Evolutionary conservation across 2,888 invertebrate species (phyloP).

Genomic region (Heliconius charithonia): DNA sequence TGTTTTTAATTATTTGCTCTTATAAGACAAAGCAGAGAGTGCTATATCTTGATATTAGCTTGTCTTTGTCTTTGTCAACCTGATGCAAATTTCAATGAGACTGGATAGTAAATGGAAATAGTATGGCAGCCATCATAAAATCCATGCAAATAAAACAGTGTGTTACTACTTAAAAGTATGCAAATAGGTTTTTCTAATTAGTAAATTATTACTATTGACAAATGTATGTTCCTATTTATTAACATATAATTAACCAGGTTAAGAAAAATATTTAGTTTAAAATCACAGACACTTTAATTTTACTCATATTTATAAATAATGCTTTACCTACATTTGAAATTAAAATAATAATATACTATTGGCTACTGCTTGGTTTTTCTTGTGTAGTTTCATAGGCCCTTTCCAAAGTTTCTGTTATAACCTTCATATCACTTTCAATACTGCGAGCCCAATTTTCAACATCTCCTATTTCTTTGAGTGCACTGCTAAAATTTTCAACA

Average conservation of each 20-base stretch:
- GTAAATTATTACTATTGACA: background rate
- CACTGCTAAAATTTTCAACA: slow-evolving; percentile 93
- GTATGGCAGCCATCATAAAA: too few relatives aligned
- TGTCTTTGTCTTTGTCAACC: too few relatives aligned
- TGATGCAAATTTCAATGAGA: too few relatives aligned
- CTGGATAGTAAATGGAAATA: too few relatives aligned
- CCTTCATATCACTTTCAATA: slow-evolving; percentile 97
- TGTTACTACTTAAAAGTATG: too few relatives aligned
- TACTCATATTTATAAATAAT: slow-evolving; percentile 5
- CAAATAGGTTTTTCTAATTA: background rate
- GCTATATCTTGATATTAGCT: too few relatives aligned
- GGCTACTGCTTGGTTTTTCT: slow-evolving; percentile 61
- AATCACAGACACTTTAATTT: slow-evolving; percentile 21
- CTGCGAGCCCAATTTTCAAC: slow-evolving; percentile 99
- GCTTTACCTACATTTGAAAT: background rate
- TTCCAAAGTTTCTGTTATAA: slow-evolving; percentile 95
- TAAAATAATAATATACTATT: slow-evolving; percentile 50
- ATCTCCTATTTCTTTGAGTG: slow-evolving; percentile 98
- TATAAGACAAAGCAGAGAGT: too few relatives aligned
- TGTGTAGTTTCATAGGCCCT: slow-evolving; percentile 93
- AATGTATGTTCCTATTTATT: background rate
- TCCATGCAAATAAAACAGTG: too few relatives aligned
- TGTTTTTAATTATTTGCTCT: too few relatives aligned
- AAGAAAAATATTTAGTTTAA: slow-evolving; percentile 6
- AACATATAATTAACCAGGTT: too few relatives aligned